These are phyloP conservation scores for Ardeotis arabs DNA, from an alignment of 2,113 vertebrate genomes.

Conservation along the genomic window DNA sequence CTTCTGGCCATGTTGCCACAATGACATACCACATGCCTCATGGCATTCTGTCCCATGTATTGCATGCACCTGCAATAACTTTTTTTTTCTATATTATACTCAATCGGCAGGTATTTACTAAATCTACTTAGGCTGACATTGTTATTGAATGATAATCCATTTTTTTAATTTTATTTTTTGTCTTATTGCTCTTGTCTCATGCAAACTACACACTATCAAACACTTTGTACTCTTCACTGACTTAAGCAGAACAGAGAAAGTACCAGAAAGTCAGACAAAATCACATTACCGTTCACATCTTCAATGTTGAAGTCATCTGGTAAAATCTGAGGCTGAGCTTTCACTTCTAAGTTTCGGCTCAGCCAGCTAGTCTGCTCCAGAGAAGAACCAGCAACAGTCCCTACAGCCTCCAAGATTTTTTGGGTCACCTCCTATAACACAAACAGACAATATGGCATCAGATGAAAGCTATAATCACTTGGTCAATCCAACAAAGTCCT, in stretches of 20 bases:
- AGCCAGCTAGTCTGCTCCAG: conserved; percentile 98
- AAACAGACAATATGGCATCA: background rate
- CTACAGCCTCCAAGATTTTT: conserved; percentile 90
- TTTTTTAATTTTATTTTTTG: background rate
- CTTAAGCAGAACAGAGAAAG: background rate
- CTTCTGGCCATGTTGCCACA: background rate
- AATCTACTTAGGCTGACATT: background rate
- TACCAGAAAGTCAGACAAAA: background rate
- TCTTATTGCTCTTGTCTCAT: background rate
- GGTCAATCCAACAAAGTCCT: background rate
- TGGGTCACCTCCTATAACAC: conserved; percentile 90
- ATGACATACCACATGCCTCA: background rate
- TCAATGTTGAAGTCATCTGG: conserved; percentile 83
- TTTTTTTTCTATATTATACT: background rate
- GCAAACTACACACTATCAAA: background rate
- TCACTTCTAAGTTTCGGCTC: conserved; percentile 95
- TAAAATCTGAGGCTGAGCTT: conserved; percentile 91
- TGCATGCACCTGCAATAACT: background rate
- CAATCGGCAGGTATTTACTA: background rate
- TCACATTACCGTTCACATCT: conserved; percentile 75
- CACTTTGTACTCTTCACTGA: background rate
- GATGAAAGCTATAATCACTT: background rate
- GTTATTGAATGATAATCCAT: background rate
- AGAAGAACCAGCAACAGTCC: conserved; percentile 91
- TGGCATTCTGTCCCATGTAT: background rate